A percentile compares a stretch with the other conserved stretches of the same genome.
Conservation (phyloP, 2,888 invertebrate genomes). For the Hesperia comma region DNA sequence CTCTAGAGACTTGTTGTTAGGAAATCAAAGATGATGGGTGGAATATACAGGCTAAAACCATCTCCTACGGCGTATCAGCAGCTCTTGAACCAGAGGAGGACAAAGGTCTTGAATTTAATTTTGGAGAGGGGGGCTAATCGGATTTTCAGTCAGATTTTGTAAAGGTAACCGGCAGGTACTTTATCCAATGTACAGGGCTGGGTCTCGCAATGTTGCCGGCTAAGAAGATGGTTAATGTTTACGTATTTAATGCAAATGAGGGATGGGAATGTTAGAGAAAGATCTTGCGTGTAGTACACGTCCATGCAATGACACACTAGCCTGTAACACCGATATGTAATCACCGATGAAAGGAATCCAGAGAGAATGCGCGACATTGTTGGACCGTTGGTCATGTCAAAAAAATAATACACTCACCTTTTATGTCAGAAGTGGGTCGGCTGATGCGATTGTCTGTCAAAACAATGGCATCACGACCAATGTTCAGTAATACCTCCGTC, state of each 20-base stretch:
- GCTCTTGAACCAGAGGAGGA: too few relatives aligned
- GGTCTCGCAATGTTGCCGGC: too few relatives aligned
- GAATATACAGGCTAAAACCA: too few relatives aligned
- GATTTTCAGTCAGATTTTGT: too few relatives aligned
- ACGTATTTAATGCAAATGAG: too few relatives aligned
- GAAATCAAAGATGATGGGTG: too few relatives aligned
- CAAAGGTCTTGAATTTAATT: too few relatives aligned
- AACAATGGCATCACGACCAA: conserved; percentile 28
- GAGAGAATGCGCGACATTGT: conserved; percentile 13
- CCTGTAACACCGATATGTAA: background rate
- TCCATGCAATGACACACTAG: background rate
- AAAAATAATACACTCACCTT: conserved; percentile 23
- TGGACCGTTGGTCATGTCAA: background rate
- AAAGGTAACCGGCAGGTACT: too few relatives aligned
- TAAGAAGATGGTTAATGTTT: too few relatives aligned
- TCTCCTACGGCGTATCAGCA: too few relatives aligned
- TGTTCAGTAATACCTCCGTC: conserved; percentile 8
- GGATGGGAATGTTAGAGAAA: background rate
- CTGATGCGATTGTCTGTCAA: conserved; percentile 30
- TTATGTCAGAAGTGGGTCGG: conserved; percentile 27
- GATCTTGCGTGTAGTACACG: background rate
- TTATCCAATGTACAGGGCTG: too few relatives aligned
- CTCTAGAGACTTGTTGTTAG: background rate
- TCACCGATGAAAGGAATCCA: conserved; percentile 9
- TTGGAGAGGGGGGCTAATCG: too few relatives aligned